These are phyloP conservation scores for Bedellia somnulentella DNA, from an alignment of 2,888 invertebrate species.

Conservation along the genomic window DNA sequence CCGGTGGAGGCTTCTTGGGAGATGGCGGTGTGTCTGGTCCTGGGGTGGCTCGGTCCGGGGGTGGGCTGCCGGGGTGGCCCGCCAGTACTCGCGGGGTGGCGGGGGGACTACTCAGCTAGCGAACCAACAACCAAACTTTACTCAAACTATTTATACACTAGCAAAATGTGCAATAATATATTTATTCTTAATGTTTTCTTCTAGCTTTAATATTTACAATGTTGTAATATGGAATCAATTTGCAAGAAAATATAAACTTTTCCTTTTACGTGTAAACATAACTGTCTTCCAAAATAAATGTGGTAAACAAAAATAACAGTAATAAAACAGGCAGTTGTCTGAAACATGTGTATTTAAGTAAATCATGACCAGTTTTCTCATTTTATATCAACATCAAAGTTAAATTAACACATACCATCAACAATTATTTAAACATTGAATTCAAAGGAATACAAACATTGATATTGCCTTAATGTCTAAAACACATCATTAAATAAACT, in stretches of 20 bases:
- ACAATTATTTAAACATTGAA: too few species aligned
- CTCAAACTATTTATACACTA: not conserved
- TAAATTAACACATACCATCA: too few species aligned
- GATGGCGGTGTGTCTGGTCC: conserved; percentile 16
- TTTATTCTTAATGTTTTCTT: too few species aligned
- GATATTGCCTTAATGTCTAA: too few species aligned
- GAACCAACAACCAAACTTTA: conserved; percentile 22
- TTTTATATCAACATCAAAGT: too few species aligned
- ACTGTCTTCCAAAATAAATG: conserved; percentile 60
- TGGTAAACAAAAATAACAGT: conserved; percentile 22
- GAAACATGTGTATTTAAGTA: conserved; percentile 49
- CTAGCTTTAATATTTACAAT: not conserved
- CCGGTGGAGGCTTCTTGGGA: conserved; percentile 18
- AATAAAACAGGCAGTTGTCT: conserved; percentile 23
- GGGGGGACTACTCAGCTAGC: conserved; percentile 46
- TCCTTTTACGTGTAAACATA: conserved; percentile 20
- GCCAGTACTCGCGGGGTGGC: conserved; percentile 26
- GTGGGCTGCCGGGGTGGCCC: conserved; percentile 15
- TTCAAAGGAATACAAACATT: too few species aligned
- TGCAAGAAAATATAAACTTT: conserved; percentile 9
- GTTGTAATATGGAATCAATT: not conserved
- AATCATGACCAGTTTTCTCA: too few species aligned
- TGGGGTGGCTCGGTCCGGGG: conserved; percentile 15
- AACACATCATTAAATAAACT: too few species aligned
- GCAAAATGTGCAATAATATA: too few species aligned